phyloP scores from a whole-genome alignment of 1,140 invertebrate genomes.

The Teleogryllus occipitalis region DNA sequence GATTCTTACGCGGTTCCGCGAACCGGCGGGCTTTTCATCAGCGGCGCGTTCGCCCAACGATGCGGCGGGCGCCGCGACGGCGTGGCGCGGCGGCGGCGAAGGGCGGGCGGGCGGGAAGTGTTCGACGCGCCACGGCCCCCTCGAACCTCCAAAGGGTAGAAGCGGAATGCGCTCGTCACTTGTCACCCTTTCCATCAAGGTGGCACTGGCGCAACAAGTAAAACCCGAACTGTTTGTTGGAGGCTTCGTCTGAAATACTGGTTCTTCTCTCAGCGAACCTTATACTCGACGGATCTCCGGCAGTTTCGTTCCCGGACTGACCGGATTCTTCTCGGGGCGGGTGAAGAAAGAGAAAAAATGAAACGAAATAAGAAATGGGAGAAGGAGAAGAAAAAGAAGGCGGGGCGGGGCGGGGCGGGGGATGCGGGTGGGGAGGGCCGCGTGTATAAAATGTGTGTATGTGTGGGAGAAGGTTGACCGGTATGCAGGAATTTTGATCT shows the following conservation, averaged over 20 bases:
- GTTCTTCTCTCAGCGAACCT: not conserved
- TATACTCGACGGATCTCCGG: constrained; percentile 2
- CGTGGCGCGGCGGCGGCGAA: not conserved
- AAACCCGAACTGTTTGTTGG: too few species aligned
- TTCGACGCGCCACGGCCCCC: not conserved
- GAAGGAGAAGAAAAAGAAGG: not conserved
- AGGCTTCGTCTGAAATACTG: too few species aligned
- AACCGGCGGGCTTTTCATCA: too few species aligned
- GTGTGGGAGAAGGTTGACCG: constrained; percentile 8
- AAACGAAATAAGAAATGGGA: constrained; percentile 10
- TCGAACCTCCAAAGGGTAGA: constrained; percentile 3
- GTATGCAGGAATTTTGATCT: constrained; percentile 18
- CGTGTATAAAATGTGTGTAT: not conserved
- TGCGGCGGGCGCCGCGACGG: too few species aligned
- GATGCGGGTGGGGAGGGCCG: not conserved
- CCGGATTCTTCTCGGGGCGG: constrained; percentile 11
- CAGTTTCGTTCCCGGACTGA: not conserved
- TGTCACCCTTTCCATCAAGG: constrained; percentile 17
- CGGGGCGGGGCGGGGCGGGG: not conserved
- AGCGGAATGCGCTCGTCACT: constrained; percentile 14
- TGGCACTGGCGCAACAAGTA: constrained; percentile 8
- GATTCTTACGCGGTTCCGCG: too few species aligned
- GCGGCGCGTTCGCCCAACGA: too few species aligned
- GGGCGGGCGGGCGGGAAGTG: not conserved
- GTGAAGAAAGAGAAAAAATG: not conserved